phyloP scores from a whole-genome alignment of 35 echinoderm and acorn worm genomes.

The Nesometra sesokonis region DNA sequence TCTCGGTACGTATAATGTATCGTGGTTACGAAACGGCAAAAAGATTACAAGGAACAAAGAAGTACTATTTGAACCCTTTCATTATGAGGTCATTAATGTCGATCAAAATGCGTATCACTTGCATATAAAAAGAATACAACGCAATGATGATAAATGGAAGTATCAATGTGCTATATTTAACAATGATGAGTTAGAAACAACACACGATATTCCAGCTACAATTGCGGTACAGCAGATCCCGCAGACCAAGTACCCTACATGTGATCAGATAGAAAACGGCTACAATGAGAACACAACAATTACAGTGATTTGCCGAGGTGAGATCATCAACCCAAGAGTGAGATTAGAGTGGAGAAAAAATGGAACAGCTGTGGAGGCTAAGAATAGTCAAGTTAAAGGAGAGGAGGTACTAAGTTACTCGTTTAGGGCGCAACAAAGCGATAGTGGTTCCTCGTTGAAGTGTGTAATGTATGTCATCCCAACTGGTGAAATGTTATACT shows the following conservation, averaged over 20 bases:
- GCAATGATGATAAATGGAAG: neutral
- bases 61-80: neutral
- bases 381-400: neutral
- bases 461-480: neutral
- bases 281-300: neutral
- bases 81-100: neutral
- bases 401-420: neutral
- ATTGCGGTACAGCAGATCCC: neutral
- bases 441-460: neutral
- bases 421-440: neutral
- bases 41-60: neutral
- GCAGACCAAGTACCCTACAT: neutral
- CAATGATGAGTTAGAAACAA: neutral
- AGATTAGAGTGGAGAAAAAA: neutral
- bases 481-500: neutral
- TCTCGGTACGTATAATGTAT: neutral
- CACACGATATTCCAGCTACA: neutral
- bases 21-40: neutral
- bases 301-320: neutral
- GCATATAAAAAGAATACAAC: neutral
- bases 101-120: neutral
- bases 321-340: neutral
- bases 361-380: neutral
- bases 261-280: neutral
- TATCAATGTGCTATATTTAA: neutral